Base-by-base conservation (phyloP, 2,888 invertebrate genomes). In the Myopa testacea region DNA sequence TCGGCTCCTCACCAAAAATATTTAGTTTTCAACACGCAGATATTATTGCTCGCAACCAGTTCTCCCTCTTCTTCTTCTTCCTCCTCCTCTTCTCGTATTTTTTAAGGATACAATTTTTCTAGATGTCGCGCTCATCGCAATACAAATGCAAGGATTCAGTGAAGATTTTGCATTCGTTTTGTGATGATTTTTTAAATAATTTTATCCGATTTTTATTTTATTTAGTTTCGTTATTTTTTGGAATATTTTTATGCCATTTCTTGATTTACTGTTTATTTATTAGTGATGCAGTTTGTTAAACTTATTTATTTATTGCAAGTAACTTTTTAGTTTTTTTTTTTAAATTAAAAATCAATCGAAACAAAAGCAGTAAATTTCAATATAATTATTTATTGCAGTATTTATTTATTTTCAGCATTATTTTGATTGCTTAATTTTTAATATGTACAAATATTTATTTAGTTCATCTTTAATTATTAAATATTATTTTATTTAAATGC, bases 11-110 rank as follows among this genome's bases (percentile, higher is more conserved):
- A 86, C 84, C 83, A 85, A 85, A 84, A 85, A 85, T 85, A 87
- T 87, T 86, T 85, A 84, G 82, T 84, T 83, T 87, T 88, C 89
- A 89, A 88, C 89, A 89, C 89, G 86, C 89, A 89, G 87, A 89
- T 89, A 89, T 89, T 89, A 89, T 89, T 89, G 88, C 89, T 89
- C 89, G 89, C 89, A 89, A 86, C 89, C 89, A 88, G 84, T 84
- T 83, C 80, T 26, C 26, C 26, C 26, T 79, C 78, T 79, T 82
- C 80, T 78, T 79, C 38, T 4, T 19, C 10, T 26, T 4, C n/a
- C 2, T 26, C 26, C 8, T n/a, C 60, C 7, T 62, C 62, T n/a
- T 10, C 5, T n/a, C 10, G 62, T 45, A 10, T 19, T 26, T n/a
- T 26, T 4, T 16, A 60, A 60, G 14, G 16, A 14, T 10, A 16